Percentiles rank a stretch among this genome's conserved stretches.
Conservation (phyloP, 2,797 vertebrate genomes). For the Molothrus ater region DNA sequence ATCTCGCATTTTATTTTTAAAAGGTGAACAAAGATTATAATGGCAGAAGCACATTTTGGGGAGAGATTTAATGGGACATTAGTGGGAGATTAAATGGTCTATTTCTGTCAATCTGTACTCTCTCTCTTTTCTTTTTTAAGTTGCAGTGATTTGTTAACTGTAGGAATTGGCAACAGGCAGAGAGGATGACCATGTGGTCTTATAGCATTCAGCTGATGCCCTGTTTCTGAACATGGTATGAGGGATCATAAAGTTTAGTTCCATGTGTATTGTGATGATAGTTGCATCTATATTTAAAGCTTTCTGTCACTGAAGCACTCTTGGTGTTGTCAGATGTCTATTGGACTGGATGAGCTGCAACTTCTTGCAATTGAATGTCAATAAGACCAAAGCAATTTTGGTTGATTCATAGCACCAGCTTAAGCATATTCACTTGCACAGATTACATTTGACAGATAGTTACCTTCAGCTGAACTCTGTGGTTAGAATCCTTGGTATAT, state of each 20-base stretch:
- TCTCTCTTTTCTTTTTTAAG: neutral
- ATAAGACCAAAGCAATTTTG: slow-evolving; percentile 84
- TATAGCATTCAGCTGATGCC: slow-evolving; percentile 37
- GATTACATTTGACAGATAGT: slow-evolving; percentile 84
- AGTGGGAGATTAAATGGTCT: slow-evolving; percentile 12
- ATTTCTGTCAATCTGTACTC: slow-evolving; percentile 33
- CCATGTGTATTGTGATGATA: slow-evolving; percentile 71
- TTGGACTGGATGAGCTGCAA: slow-evolving; percentile 77
- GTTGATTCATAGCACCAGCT: slow-evolving; percentile 79
- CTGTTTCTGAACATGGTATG: slow-evolving; percentile 54
- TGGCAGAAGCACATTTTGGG: neutral
- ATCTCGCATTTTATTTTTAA: neutral
- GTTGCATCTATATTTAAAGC: slow-evolving; percentile 81
- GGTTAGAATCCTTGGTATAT: slow-evolving; percentile 76
- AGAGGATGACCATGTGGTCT: slow-evolving; percentile 6
- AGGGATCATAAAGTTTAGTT: slow-evolving; percentile 72
- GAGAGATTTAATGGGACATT: neutral
- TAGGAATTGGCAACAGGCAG: slow-evolving; percentile 10
- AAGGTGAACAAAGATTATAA: slow-evolving; percentile 10
- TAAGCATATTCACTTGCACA: slow-evolving; percentile 80
- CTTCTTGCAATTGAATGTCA: slow-evolving; percentile 80
- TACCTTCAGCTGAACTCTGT: slow-evolving; percentile 83
- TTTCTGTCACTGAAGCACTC: slow-evolving; percentile 75
- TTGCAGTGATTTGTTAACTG: slow-evolving; percentile 56
- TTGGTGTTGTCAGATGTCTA: slow-evolving; percentile 79